A percentile compares a stretch with the other conserved stretches of the same genome.
phyloP scores from a whole-genome alignment of 2,888 invertebrate species.

The Gisinianus flammeolus region DNA sequence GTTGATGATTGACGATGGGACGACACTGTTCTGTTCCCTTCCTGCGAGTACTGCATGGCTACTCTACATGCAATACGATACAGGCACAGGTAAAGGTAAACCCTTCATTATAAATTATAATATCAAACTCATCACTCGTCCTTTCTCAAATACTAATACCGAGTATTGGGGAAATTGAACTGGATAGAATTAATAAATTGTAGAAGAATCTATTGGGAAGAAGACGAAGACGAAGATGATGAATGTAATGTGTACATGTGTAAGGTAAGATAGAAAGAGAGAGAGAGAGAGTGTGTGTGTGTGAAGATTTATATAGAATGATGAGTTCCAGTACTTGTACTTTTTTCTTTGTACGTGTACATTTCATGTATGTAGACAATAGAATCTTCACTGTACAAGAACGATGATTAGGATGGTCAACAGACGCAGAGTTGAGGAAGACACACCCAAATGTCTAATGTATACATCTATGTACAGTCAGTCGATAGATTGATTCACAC shows the following conservation, averaged over 20 bases:
- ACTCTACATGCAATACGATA: not conserved
- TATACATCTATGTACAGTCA: not conserved
- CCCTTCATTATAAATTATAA: too few relatives aligned
- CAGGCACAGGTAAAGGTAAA: not conserved
- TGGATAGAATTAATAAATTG: too few relatives aligned
- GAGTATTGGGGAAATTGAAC: not conserved
- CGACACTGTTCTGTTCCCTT: slow-evolving; percentile 3
- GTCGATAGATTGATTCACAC: slow-evolving; percentile 26
- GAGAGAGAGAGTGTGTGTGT: too few relatives aligned
- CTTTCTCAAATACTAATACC: not conserved
- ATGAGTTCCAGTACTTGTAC: too few relatives aligned
- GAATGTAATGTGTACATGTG: too few relatives aligned
- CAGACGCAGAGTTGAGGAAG: slow-evolving; percentile 25
- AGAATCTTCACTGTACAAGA: not conserved
- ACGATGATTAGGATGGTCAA: slow-evolving; percentile 19
- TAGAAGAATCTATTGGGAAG: too few relatives aligned
- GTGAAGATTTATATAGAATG: too few relatives aligned
- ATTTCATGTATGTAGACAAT: too few relatives aligned
- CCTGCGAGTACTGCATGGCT: slow-evolving; percentile 5
- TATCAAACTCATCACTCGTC: not conserved
- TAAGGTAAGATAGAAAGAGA: too few relatives aligned
- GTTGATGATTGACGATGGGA: slow-evolving; percentile 15
- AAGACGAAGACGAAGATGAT: too few relatives aligned
- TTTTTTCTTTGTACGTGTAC: too few relatives aligned
- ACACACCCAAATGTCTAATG: slow-evolving; percentile 12